These are phyloP conservation scores for Siderastrea radians DNA, from an alignment of 92 coral and sea anemone genomes.

Conservation along the genomic window DNA sequence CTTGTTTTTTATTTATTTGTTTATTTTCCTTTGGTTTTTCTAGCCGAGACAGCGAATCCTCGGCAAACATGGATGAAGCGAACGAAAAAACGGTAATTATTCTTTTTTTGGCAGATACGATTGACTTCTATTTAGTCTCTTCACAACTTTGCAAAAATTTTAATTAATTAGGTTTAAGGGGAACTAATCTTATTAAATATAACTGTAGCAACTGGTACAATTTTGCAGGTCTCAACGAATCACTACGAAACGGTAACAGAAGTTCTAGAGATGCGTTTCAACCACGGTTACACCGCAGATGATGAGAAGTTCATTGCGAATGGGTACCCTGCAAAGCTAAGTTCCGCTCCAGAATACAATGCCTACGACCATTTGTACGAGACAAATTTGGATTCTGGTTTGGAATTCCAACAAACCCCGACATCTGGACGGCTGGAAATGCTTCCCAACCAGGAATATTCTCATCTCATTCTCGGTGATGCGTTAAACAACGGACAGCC, in stretches of 20 bases:
- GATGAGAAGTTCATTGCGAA: background rate
- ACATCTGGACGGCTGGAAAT: background rate
- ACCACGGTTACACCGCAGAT: conserved; percentile 16
- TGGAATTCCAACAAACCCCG: background rate
- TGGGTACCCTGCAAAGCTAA: background rate
- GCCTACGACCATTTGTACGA: conserved; percentile 15
- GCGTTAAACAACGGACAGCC: background rate
- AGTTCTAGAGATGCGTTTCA: conserved; percentile 10
- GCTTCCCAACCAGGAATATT: conserved; percentile 3
- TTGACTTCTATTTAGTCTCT: background rate
- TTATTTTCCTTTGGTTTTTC: background rate
- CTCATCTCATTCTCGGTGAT: conserved; percentile 14
- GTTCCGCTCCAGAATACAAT: background rate
- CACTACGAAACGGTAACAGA: conserved; percentile 31
- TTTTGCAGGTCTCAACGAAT: background rate
- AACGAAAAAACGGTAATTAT: conserved; percentile 13
- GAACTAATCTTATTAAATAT: too few relatives aligned
- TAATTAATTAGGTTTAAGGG: background rate
- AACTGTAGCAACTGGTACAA: too few relatives aligned
- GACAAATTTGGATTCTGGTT: background rate
- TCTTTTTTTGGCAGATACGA: background rate
- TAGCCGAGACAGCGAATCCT: conserved; percentile 39
- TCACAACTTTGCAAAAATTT: background rate
- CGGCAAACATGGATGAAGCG: conserved; percentile 12
- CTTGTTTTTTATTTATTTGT: background rate